phyloP scores from a whole-genome alignment of 2,797 vertebrate genomes.

The Acanthiza pusilla region DNA sequence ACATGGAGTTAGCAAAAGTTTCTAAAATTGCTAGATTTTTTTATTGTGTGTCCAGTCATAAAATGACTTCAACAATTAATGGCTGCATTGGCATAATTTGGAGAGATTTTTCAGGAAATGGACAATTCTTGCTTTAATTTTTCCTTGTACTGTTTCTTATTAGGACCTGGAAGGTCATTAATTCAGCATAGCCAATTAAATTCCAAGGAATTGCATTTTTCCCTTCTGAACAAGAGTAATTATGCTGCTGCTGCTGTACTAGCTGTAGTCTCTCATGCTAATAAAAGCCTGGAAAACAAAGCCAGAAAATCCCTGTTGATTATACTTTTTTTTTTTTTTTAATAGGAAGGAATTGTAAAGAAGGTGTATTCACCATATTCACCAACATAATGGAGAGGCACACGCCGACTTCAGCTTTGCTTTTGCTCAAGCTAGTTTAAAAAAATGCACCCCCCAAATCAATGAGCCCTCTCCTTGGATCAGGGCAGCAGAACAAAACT shows the following conservation, averaged over 20 bases:
- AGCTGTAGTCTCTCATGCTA: background rate
- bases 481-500: background rate
- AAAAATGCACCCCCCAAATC: background rate
- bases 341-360: background rate
- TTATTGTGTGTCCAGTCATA: background rate
- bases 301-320: background rate
- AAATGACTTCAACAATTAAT: background rate
- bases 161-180: background rate
- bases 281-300: background rate
- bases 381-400: background rate
- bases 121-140: conserved; percentile 7
- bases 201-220: background rate
- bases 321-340: background rate
- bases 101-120: conserved; percentile 2
- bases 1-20: background rate
- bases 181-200: conserved; percentile 21
- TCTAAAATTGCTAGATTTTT: background rate
- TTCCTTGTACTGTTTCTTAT: conserved; percentile 13
- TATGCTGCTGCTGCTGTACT: background rate
- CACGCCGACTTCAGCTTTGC: background rate
- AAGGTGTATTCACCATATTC: background rate
- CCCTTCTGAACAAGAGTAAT: background rate
- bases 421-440: background rate
- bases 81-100: background rate
- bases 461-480: background rate